Base-by-base conservation (phyloP, 2,113 vertebrate species). In the Mus spicilegus region DNA sequence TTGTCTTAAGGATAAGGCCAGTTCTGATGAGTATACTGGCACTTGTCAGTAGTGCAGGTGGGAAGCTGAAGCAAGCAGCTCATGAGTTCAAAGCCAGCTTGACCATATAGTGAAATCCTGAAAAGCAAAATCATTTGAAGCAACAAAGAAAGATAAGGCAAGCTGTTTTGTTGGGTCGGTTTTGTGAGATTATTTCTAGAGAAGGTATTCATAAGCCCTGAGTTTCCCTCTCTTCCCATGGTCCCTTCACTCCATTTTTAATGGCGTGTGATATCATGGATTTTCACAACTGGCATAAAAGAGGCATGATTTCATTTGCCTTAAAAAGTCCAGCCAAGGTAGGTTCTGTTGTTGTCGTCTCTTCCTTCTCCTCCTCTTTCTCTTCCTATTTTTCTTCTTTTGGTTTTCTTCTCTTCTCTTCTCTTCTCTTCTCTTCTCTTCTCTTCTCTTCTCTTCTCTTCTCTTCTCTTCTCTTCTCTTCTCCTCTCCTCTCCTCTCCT, bases 261-360 rank as follows among this genome's bases (percentile, higher is more conserved):
- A 20, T 67, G 77, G 54, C 1, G 7, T 33, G 28, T 73, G 67
- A 54, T 30, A 39, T 39, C 30, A 12, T 54, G 36, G 72, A 54
- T 82, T 54, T 82, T 84, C 36, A 82, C 42, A 82, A 51, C 16
- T 54, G 39, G 20, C 76, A 76, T 22, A 73, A 33, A 89, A 76
- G 69, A 75, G 28, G 46, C 26, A n/a, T 80, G 11, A 20, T 85
- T 76, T 91, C 14, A 76, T 91, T 90, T 26, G 58, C 22, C 72
- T 76, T 76, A 91, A 95, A 95, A 58, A 51, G 61, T 39, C 28
- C 67, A 69, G 67, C 13, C 65, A 67, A 92, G 49, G 42, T 72
- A 92, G 26, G 84, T 96, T 94, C 42, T 70, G 49, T n/a, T 33
- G 33, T 70, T 70, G 13, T 42, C 11, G 26, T 30, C 2, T 24